Conservation (phyloP, 2,113 vertebrate genomes). For the Nibea albiflora region DNA sequence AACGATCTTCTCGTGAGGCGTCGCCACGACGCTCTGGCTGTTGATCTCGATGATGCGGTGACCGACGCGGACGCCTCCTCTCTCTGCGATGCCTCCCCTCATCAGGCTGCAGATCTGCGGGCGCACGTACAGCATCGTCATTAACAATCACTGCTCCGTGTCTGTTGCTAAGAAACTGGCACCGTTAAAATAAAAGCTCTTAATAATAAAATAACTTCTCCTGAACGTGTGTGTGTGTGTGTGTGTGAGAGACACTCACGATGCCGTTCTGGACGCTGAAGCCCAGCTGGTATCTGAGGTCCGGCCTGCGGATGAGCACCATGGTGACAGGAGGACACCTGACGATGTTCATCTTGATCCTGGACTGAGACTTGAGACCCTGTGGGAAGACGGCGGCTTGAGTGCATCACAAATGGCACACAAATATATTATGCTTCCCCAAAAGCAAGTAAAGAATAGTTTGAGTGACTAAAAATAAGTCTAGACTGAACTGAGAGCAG, state of each 20-base stretch:
- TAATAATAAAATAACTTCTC: no score
- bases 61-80: slow-evolving; percentile 95
- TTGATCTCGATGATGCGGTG: slow-evolving; percentile 99
- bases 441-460: no score
- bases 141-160: not conserved
- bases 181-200: slow-evolving; percentile 19
- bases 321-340: slow-evolving; percentile 97
- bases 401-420: not conserved
- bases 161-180: not conserved
- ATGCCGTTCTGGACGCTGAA: slow-evolving; percentile 99
- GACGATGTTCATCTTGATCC: slow-evolving; percentile 97
- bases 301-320: slow-evolving; percentile 94
- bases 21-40: slow-evolving; percentile 96
- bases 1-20: slow-evolving; percentile 97
- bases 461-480: not conserved
- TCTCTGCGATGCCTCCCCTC: slow-evolving; percentile 96
- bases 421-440: no score
- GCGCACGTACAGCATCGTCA: not conserved
- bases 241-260: slow-evolving; percentile 84
- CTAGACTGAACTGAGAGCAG: not conserved
- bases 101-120: slow-evolving; percentile 97
- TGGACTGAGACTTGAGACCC: slow-evolving; percentile 96
- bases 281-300: slow-evolving; percentile 96
- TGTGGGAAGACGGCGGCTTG: slow-evolving; percentile 60
- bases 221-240: not conserved